Conservation (phyloP, 1,140 invertebrate species). For the Diorhabda sublineata region DNA sequence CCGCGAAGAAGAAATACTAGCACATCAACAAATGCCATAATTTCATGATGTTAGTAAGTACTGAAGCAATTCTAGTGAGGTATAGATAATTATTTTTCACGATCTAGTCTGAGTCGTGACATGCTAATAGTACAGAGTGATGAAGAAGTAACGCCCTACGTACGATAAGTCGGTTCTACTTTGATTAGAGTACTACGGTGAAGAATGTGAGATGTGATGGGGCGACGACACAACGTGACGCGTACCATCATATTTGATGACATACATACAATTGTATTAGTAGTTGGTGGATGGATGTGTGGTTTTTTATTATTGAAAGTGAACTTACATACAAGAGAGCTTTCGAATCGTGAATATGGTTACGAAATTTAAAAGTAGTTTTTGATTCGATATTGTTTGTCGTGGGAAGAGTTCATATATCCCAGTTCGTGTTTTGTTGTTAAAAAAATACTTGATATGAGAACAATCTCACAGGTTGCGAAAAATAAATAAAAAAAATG, state of each 20-base stretch:
- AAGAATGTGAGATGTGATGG: not conserved
- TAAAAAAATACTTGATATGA: too few species aligned
- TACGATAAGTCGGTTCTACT: not conserved
- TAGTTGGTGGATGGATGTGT: not conserved
- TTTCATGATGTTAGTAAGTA: not conserved
- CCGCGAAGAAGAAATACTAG: too few species aligned
- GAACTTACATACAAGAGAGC: not conserved
- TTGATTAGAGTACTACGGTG: not conserved
- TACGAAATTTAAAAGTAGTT: too few species aligned
- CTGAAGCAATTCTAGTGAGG: not conserved
- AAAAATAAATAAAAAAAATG: too few species aligned
- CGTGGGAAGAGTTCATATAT: too few species aligned
- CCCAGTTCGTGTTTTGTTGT: too few species aligned
- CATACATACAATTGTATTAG: not conserved
- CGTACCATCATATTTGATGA: not conserved
- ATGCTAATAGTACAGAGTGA: not conserved
- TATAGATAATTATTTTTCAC: not conserved
- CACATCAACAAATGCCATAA: too few species aligned
- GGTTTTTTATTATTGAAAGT: constrained; percentile 1
- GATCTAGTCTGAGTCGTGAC: not conserved
- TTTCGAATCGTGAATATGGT: too few species aligned
- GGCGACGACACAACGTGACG: not conserved
- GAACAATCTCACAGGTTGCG: too few species aligned
- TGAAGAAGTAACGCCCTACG: not conserved
- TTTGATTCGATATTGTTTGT: too few species aligned